phyloP scores from a whole-genome alignment of 2,797 vertebrate species.

The Cephalopachus bancanus region DNA sequence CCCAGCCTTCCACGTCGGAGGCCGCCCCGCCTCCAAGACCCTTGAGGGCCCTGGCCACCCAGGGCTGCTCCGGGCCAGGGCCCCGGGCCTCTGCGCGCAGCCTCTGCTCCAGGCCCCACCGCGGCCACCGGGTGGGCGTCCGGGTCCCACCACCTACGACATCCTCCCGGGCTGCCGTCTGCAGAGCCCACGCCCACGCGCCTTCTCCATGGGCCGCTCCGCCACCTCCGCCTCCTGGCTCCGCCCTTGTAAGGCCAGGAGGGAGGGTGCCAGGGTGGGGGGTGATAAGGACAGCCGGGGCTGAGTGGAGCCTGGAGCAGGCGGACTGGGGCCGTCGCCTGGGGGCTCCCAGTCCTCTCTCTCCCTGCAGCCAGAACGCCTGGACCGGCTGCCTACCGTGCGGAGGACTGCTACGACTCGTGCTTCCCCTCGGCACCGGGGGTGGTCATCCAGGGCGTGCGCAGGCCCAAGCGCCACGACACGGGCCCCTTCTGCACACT shows the following conservation, averaged over 20 bases:
- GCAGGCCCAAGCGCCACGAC: constrained; percentile 77
- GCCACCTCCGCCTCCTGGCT: neutral
- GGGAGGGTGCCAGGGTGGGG: accelerated
- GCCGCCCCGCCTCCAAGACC: neutral
- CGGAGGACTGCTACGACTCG: constrained; percentile 46
- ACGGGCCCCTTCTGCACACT: constrained; percentile 71
- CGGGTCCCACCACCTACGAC: constrained; percentile 60
- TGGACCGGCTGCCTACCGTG: constrained; percentile 45
- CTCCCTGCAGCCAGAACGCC: constrained; percentile 66
- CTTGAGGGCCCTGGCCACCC: neutral
- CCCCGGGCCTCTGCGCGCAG: accelerated
- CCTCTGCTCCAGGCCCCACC: neutral
- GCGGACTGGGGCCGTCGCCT: too few relatives aligned
- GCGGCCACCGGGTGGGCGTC: neutral
- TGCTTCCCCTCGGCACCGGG: constrained; percentile 37
- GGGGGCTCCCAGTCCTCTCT: neutral
- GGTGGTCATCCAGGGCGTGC: constrained; percentile 72
- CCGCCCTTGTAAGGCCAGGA: constrained; percentile 48
- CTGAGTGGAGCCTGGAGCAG: too few relatives aligned
- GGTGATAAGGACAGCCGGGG: too few relatives aligned
- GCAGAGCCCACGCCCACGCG: neutral
- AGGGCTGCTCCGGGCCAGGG: neutral
- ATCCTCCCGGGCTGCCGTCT: neutral
- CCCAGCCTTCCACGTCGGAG: neutral
- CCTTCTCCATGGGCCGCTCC: constrained; percentile 74